Evolutionary conservation across 2,888 invertebrate genomes (phyloP), one percentile per base, ranked within the genome.

Genomic region (Branchipolynoe longqiensis): DNA sequence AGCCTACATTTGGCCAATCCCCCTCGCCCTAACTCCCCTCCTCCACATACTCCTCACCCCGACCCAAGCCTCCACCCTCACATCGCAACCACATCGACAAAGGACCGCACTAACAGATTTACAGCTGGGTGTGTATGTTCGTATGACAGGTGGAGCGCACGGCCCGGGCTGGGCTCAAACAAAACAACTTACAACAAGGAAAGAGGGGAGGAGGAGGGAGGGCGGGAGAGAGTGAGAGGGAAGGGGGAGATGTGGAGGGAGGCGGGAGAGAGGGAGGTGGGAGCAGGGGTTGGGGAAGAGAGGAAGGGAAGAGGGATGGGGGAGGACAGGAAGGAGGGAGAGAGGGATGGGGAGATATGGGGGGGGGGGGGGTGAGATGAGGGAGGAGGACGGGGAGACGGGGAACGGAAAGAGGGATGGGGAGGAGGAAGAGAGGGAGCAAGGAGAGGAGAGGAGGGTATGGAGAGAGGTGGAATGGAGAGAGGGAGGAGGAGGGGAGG

Each of bases 101-200:
- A 69, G 69, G 36, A 38, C 33, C 38, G 36, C n/a, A n/a, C 12
- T 69, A 69, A 69, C 69, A 69, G 69, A 69, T 69, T 69, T 69
- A 69, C 38, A 8, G 25, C 69, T 6, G 36, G 8, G 38, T 36
- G 33, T 33, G 69, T 69, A 69, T 69, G n/a, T 38, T 38, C 36
- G 36, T 25, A 18, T 69, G 36, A 38, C 33, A 33, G 69, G 69
- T 36, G 36, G 36, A 62, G 6, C 3, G 56, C n/a, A 56, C n/a
- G 25, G 56, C 28, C 69, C 69, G 18, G 38, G 38, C 36, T 69
- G 33, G 69, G 69, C 69, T 69, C 69, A 69, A 69, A 69, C 69
- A 69, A 69, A 69, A 64, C n/a, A n/a, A 62, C 22, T 56, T n/a
- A 56, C 22, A 56, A 56, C 31, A 64, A 64, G 28, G n/a, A 33